These are phyloP conservation scores for Eupithecia vulgata DNA, from an alignment of 2,888 invertebrate species.

Conservation along the genomic window DNA sequence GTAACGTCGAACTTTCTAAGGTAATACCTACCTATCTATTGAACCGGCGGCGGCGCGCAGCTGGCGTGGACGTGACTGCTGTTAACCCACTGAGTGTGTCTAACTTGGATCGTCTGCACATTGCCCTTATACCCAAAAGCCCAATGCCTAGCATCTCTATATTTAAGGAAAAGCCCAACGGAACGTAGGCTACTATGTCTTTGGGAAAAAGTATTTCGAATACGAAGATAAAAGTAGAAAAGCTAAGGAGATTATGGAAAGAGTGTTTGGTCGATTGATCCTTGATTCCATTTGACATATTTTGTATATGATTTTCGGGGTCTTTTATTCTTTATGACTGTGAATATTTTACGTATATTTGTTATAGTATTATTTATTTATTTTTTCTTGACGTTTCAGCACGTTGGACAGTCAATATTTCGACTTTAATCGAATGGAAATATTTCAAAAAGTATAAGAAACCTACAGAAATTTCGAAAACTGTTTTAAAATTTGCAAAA, in stretches of 20 bases:
- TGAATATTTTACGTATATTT: not conserved
- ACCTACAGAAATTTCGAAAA: too few relatives aligned
- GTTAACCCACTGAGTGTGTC: conserved; percentile 14
- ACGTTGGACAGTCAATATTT: too few relatives aligned
- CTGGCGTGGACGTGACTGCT: conserved; percentile 33
- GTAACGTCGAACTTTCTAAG: conserved; percentile 28
- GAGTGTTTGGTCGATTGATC: conserved; percentile 3
- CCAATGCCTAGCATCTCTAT: not conserved
- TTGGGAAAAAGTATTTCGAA: not conserved
- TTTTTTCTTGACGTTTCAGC: too few relatives aligned
- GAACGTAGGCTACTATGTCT: too few relatives aligned
- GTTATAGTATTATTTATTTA: too few relatives aligned
- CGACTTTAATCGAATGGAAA: too few relatives aligned
- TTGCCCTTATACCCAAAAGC: not conserved
- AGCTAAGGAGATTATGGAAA: conserved; percentile 3
- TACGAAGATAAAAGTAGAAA: not conserved
- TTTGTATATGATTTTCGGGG: not conserved
- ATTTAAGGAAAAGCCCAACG: not conserved
- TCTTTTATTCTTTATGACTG: not conserved
- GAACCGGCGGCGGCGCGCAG: conserved; percentile 22
- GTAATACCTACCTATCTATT: conserved; percentile 8
- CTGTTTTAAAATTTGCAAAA: too few relatives aligned
- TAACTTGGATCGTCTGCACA: not conserved
- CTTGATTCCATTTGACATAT: conserved; percentile 9
- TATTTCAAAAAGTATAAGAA: too few relatives aligned